A percentile compares a stretch with the other conserved stretches of the same genome.
These are phyloP conservation scores for Phalloptychus januarius DNA, from an alignment of 2,797 vertebrate genomes.

Conservation along the genomic window DNA sequence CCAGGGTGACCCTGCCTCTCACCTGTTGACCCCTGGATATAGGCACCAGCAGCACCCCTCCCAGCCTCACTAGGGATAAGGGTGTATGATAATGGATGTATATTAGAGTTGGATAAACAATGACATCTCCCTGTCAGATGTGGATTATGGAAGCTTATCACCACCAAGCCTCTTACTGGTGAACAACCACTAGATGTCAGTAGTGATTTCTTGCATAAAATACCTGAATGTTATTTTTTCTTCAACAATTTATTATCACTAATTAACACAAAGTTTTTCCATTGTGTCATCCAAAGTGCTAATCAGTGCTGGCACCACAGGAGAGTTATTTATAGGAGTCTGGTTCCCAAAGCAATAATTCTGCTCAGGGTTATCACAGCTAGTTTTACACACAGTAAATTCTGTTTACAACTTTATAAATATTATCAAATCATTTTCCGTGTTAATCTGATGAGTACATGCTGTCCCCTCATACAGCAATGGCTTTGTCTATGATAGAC, in stretches of 20 bases:
- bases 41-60: too few relatives aligned
- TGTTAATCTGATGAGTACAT: conserved; percentile 21
- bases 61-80: too few relatives aligned
- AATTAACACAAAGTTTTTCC: background rate
- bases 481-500: conserved; percentile 66
- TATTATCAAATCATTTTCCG: conserved; percentile 29
- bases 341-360: background rate
- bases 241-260: background rate
- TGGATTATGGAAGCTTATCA: background rate
- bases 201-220: background rate
- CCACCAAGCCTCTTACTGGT: background rate
- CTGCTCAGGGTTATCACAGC: background rate
- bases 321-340: background rate
- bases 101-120: background rate
- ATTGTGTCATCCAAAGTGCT: background rate
- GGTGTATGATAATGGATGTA: too few relatives aligned
- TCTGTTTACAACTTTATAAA: background rate
- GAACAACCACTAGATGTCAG: background rate
- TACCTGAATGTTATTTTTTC: background rate
- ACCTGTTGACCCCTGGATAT: too few relatives aligned
- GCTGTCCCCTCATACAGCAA: conserved; percentile 55
- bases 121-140: background rate
- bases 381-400: background rate
- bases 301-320: background rate
- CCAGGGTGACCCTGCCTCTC: too few relatives aligned